Conservation (phyloP, 2,888 invertebrate species). For the Pheosia tremula region DNA sequence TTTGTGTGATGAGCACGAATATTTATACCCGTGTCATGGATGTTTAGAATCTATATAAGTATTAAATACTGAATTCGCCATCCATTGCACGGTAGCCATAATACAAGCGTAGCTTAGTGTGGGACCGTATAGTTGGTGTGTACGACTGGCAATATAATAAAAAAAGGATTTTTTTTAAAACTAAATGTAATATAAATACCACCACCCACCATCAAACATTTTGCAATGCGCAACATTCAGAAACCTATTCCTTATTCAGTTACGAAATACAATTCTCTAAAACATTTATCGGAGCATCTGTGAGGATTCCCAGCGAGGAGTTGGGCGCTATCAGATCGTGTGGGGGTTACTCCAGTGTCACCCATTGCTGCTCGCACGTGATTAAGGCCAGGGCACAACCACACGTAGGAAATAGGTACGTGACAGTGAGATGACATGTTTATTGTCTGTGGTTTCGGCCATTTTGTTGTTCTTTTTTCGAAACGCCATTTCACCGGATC, state of each 20-base stretch:
- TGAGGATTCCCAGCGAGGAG: constrained; percentile 8
- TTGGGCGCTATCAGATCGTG: constrained; percentile 7
- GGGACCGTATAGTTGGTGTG: too few relatives aligned
- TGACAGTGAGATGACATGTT: constrained; percentile 1
- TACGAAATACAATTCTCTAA: constrained; percentile 7
- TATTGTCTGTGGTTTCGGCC: constrained; percentile 3
- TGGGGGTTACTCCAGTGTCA: constrained; percentile 8
- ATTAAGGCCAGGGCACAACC: constrained; percentile 6
- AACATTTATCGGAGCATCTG: constrained; percentile 3
- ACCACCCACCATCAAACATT: background rate
- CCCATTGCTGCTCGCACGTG: constrained; percentile 4
- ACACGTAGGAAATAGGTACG: background rate
- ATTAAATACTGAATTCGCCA: too few relatives aligned
- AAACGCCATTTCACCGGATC: too few relatives aligned
- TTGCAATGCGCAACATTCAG: background rate
- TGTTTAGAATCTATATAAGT: too few relatives aligned
- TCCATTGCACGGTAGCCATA: too few relatives aligned
- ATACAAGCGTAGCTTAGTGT: too few relatives aligned
- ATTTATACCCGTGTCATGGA: too few relatives aligned
- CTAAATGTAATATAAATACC: too few relatives aligned
- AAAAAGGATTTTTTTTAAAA: too few relatives aligned
- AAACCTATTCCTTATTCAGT: constrained; percentile 6
- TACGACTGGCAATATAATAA: too few relatives aligned
- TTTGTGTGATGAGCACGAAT: too few relatives aligned
- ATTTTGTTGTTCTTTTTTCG: background rate